Percentiles rank a stretch among this genome's conserved stretches.
These are phyloP conservation scores for Meleagris gallopavo DNA, from an alignment of 2,113 vertebrate genomes.

Conservation along the genomic window DNA sequence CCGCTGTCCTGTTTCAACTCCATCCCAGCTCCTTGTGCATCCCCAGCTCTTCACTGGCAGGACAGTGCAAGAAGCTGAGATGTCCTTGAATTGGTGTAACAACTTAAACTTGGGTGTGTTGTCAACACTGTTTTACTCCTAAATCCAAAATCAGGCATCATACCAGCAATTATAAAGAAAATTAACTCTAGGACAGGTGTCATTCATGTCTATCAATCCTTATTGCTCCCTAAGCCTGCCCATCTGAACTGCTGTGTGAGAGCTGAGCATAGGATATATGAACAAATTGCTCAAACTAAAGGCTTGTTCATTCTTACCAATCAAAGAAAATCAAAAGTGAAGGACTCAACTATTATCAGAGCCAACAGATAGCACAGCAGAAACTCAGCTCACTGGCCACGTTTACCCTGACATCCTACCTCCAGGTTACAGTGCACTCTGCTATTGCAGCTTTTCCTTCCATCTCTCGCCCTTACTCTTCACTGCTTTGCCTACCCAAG, in stretches of 20 bases:
- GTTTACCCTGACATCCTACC: neutral
- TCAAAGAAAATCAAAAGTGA: neutral
- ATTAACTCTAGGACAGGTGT: neutral
- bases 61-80: neutral
- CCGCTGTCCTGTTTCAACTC: neutral
- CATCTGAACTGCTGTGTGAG: neutral
- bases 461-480: neutral
- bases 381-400: neutral
- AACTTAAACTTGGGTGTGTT: neutral
- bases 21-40: neutral
- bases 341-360: neutral
- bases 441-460: neutral
- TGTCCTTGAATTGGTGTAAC: neutral
- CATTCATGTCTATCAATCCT: neutral
- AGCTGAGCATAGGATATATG: neutral
- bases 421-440: neutral
- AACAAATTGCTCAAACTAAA: neutral
- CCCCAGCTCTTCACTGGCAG: neutral
- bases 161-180: neutral
- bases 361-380: neutral
- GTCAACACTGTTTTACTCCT: neutral
- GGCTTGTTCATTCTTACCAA: neutral
- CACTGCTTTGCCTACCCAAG: neutral
- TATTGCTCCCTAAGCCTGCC: neutral
- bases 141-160: neutral